Evolutionary conservation across 1,140 invertebrate species (phyloP).

Genomic region (Propsilocerus akamusi): DNA sequence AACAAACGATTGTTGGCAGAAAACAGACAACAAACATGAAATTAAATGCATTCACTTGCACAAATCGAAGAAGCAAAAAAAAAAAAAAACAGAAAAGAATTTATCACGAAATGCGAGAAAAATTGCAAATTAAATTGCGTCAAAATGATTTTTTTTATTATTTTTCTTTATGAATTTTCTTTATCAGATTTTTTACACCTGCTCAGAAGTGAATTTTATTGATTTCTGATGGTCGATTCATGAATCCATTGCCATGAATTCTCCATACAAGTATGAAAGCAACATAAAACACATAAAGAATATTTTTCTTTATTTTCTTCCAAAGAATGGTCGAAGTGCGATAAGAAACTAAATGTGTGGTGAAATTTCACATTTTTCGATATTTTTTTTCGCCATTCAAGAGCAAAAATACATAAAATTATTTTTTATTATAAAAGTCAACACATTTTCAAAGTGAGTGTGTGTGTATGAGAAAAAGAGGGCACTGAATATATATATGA

Average conservation of each 20-base stretch:
- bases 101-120: too few species aligned
- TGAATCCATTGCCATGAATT: background rate
- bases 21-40: too few species aligned
- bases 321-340: background rate
- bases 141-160: background rate
- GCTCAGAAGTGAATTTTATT: background rate
- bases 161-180: background rate
- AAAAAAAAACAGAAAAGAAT: too few species aligned
- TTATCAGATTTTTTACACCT: background rate
- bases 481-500: background rate
- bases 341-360: background rate
- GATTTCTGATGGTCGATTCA: background rate
- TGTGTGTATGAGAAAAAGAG: too few species aligned
- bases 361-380: background rate
- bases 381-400: background rate
- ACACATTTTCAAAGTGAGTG: too few species aligned
- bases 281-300: background rate
- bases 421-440: slow-evolving; percentile 3
- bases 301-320: background rate
- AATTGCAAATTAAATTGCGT: too few species aligned
- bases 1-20: too few species aligned
- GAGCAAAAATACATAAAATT: slow-evolving; percentile 1
- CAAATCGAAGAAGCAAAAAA: background rate
- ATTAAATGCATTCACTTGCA: too few species aligned
- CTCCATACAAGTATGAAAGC: background rate